Conservation (phyloP, 2,888 invertebrate genomes). For the Ormyrus labotus region DNA sequence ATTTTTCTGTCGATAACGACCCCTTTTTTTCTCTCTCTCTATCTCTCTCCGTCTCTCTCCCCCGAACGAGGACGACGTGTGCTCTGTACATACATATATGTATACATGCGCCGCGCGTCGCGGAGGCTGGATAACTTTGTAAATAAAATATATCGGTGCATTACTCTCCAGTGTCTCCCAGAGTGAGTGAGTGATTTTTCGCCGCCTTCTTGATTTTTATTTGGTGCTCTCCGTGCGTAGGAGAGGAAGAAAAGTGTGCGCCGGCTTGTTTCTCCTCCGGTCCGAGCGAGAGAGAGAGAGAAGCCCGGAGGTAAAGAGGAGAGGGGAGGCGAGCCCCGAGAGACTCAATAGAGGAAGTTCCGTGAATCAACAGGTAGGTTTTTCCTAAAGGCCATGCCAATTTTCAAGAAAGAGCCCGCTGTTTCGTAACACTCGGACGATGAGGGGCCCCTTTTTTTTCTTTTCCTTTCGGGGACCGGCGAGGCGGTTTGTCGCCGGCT, state of each 20-base stretch:
- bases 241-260: not conserved
- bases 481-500: too few species aligned
- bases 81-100: not conserved
- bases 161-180: too few species aligned
- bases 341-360: constrained; percentile 50
- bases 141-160: too few species aligned
- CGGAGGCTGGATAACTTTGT: too few species aligned
- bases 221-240: too few species aligned
- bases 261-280: not conserved
- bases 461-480: not conserved
- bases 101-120: too few species aligned
- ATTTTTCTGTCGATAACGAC: too few species aligned
- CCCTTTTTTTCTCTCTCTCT: too few species aligned
- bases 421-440: too few species aligned
- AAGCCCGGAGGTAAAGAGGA: not conserved
- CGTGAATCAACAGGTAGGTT: constrained; percentile 71
- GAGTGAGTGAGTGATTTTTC: too few species aligned
- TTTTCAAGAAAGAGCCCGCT: too few species aligned
- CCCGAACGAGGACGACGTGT: not conserved
- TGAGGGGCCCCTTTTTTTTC: not conserved
- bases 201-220: too few species aligned
- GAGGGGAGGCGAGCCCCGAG: not conserved
- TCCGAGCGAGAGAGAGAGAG: not conserved
- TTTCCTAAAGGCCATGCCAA: not conserved
- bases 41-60: not conserved